Base-by-base conservation (phyloP, 1,140 invertebrate genomes). In the Drosophila sulfurigaster region DNA sequence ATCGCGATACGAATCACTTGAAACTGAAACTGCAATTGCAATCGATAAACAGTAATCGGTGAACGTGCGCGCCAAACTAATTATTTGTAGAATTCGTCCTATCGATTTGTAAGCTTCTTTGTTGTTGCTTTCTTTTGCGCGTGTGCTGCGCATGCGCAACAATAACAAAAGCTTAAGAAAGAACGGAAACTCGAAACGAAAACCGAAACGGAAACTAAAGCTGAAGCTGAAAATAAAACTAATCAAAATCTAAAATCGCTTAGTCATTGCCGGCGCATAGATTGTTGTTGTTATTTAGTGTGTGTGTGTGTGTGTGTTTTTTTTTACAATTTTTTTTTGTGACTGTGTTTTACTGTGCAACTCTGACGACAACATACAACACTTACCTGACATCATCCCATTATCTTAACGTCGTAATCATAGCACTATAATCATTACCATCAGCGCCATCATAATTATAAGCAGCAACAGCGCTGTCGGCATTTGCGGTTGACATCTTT, bases 401-500 rank as follows among this genome's bases (percentile, higher is more conserved):
- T 43, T 10, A 8, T 38, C 35, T 45, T 15, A n/a, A 48, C 49
- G 28, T 20, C 30, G 16, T 41, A 38, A 38, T 69, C 56, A 58
- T 28, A 41, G 20, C 20, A 25, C 20, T 25, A 56, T 25, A 48
- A 25, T 52, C 32, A 56, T 65, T 45, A 59, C 56, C 60, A 11
- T 46, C 48, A 71, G 51, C 38, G 49, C 20, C 35, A 59, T 30
- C 58, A 58, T 74, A 51, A 64, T 52, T 51, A 70, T 52, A 57
- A 63, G 49, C 64, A 58, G 52, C 41, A 32, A 49, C 64, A 38
- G 7, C 41, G 35, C 41, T 16, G 62, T 86, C 82, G 68, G 38
- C 30, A 67, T 72, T 83, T 87, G 82, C 83, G 82, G 82, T 88
- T 87, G 51, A 71, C 75, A 83, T 80, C 69, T 79, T 87, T 82